Evolutionary conservation across 2,888 invertebrate species (phyloP).

Genomic region (Reticulitermes lucifugus): DNA sequence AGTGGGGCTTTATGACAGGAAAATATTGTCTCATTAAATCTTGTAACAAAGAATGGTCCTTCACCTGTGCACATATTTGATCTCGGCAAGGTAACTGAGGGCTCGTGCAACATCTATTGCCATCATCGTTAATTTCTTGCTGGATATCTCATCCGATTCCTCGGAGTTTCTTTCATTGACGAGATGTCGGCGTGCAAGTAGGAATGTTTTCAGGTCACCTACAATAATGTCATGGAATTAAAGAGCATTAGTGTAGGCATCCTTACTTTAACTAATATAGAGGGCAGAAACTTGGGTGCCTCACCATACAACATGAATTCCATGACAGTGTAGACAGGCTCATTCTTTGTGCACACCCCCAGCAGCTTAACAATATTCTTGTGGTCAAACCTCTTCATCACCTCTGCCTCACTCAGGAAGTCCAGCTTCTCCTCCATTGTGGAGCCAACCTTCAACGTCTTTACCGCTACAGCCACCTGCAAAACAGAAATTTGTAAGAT

Average conservation of each 20-base stretch:
- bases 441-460: conserved; percentile 87
- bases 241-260: background rate
- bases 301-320: conserved; percentile 91
- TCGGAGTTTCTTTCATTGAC: conserved; percentile 72
- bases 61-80: conserved; percentile 86
- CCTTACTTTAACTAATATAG: background rate
- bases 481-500: background rate
- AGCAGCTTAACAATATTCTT: conserved; percentile 87
- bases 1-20: background rate
- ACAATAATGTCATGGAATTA: conserved; percentile 46
- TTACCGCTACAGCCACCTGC: conserved; percentile 82
- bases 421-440: conserved; percentile 88
- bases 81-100: conserved; percentile 83
- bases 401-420: conserved; percentile 92
- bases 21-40: background rate
- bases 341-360: conserved; percentile 87
- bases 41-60: conserved; percentile 4
- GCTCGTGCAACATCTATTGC: conserved; percentile 90
- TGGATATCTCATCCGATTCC: conserved; percentile 81
- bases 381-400: conserved; percentile 94
- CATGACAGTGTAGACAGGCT: conserved; percentile 93
- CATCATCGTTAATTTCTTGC: conserved; percentile 84
- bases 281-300: conserved; percentile 32
- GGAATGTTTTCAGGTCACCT: conserved; percentile 89
- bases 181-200: conserved; percentile 86